phyloP scores from a whole-genome alignment of 1,140 invertebrate species.

The Leptinotarsa undecemlineata region DNA sequence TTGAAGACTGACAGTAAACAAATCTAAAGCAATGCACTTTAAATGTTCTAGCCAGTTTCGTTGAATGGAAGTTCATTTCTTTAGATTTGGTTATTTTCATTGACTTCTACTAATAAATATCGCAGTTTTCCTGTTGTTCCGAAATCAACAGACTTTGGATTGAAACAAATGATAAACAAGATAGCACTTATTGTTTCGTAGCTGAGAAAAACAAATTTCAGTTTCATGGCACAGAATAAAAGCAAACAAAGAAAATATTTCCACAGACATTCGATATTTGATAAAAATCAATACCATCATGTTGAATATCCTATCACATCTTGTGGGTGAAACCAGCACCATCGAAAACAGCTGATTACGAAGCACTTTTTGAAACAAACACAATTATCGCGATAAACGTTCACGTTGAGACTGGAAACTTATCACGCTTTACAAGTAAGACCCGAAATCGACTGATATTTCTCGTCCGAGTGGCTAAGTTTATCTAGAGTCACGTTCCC shows the following conservation, averaged over 20 bases:
- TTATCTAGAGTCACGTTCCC: slow-evolving; percentile 9
- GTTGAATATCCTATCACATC: slow-evolving; percentile 14
- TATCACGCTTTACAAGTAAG: not conserved
- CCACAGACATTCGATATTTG: not conserved
- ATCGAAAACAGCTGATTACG: slow-evolving; percentile 5
- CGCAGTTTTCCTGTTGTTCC: too few relatives aligned
- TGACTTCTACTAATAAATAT: too few relatives aligned
- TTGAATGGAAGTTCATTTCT: too few relatives aligned
- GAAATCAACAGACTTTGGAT: not conserved
- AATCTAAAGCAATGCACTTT: too few relatives aligned
- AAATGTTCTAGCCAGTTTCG: too few relatives aligned
- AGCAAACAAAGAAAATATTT: not conserved
- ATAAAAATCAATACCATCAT: slow-evolving; percentile 13
- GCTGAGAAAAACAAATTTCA: not conserved
- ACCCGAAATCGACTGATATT: slow-evolving; percentile 10
- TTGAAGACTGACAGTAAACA: too few relatives aligned
- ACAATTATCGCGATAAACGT: not conserved
- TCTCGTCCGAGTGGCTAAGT: not conserved
- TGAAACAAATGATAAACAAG: not conserved
- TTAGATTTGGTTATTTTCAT: too few relatives aligned
- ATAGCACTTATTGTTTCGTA: not conserved
- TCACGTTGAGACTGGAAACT: not conserved
- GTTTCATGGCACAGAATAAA: not conserved
- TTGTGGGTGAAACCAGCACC: slow-evolving; percentile 11
- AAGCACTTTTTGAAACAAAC: not conserved